Percentiles rank a stretch among this genome's conserved stretches.
Conservation (phyloP, 2,113 vertebrate species). For the Seriola dumerili region DNA sequence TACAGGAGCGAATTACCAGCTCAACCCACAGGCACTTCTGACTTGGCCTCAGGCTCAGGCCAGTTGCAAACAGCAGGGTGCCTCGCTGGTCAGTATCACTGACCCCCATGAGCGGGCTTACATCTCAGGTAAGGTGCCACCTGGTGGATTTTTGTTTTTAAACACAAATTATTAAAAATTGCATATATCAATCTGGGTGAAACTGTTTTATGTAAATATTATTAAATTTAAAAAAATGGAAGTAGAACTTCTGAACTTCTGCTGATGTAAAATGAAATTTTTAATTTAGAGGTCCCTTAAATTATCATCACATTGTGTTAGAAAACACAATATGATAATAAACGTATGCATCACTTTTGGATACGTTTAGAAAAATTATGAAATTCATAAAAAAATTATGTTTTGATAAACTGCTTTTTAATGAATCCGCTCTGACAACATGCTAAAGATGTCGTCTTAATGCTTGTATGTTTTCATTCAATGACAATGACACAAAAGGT, state of each 20-base stretch:
- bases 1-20: constrained; percentile 88
- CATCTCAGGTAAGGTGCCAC: constrained; percentile 87
- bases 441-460: no score
- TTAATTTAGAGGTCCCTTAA: background rate
- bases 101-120: constrained; percentile 90
- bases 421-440: no score
- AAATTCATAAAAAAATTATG: no score
- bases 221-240: background rate
- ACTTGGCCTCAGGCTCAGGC: constrained; percentile 91
- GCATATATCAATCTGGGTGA: background rate
- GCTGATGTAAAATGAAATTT: background rate
- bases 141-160: constrained; percentile 11
- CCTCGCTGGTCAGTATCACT: constrained; percentile 87
- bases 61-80: constrained; percentile 93
- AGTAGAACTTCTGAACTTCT: background rate
- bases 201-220: background rate
- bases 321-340: no score
- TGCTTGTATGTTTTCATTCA: no score
- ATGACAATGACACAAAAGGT: no score
- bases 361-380: no score
- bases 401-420: no score
- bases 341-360: no score
- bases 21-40: constrained; percentile 88
- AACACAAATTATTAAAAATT: background rate
- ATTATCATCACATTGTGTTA: background rate